Conservation (phyloP, 2,113 vertebrate genomes). For the Columba janthina region DNA sequence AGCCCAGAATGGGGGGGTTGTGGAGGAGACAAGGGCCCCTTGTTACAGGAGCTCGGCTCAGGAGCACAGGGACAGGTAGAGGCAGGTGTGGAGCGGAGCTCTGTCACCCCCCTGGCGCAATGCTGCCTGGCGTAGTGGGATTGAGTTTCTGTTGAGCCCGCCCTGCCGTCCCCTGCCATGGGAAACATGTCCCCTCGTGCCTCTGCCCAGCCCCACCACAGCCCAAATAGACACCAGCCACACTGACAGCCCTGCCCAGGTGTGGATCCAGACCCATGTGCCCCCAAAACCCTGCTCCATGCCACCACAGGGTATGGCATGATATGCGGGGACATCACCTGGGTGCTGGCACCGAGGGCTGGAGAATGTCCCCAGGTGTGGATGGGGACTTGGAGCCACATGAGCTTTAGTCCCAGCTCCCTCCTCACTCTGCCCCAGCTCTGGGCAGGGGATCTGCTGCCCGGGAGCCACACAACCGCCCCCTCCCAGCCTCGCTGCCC, state of each 20-base stretch:
- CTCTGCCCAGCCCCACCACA: fast-evolving
- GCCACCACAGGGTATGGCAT: fast-evolving
- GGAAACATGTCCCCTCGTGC: fast-evolving
- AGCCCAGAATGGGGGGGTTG: not conserved
- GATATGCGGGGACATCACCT: not conserved
- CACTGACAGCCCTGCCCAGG: not conserved
- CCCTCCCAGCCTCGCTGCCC: not conserved
- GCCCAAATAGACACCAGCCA: not conserved
- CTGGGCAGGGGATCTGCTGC: not conserved
- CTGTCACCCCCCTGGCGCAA: fast-evolving
- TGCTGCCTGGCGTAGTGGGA: not conserved
- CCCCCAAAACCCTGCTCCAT: fast-evolving
- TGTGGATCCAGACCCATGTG: fast-evolving
- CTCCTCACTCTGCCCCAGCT: not conserved
- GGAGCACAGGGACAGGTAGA: slow-evolving; percentile 34
- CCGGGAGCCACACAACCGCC: not conserved
- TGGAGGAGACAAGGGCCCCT: slow-evolving; percentile 55
- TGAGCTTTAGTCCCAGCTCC: not conserved
- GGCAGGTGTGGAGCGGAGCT: slow-evolving; percentile 15
- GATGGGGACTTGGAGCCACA: not conserved
- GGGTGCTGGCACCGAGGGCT: not conserved
- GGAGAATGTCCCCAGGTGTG: fast-evolving
- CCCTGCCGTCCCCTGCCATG: too few relatives aligned
- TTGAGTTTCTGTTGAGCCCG: too few relatives aligned
- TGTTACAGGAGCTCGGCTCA: not conserved